phyloP scores from a whole-genome alignment of 2,113 vertebrate genomes.

The Sigmodon hispidus region DNA sequence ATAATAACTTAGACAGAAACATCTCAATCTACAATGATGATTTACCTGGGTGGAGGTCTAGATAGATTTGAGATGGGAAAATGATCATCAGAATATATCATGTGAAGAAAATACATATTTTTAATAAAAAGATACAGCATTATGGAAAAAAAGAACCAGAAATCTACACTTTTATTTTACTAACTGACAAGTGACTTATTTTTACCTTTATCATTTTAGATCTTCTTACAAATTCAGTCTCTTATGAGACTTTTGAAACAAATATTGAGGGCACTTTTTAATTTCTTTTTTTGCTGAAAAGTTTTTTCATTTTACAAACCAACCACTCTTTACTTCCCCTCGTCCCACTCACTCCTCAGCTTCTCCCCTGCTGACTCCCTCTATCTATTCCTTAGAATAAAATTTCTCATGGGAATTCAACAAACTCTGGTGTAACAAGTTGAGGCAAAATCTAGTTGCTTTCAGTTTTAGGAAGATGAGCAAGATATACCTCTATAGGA shows the following conservation, averaged over 20 bases:
- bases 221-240: slow-evolving; percentile 47
- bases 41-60: background rate
- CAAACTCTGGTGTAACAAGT: too few species aligned
- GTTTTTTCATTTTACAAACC: too few species aligned
- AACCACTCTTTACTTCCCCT: too few species aligned
- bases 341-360: too few species aligned
- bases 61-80: background rate
- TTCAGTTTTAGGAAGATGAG: too few species aligned
- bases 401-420: too few species aligned
- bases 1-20: background rate
- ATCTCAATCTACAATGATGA: background rate
- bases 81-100: background rate
- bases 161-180: background rate
- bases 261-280: slow-evolving; percentile 26
- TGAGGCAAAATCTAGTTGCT: too few species aligned
- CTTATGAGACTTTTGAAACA: background rate
- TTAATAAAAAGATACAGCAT: background rate
- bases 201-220: slow-evolving; percentile 56
- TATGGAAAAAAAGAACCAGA: too few species aligned
- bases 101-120: background rate
- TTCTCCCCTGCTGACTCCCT: too few species aligned
- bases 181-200: slow-evolving; percentile 66
- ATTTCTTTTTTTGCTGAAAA: too few species aligned
- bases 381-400: too few species aligned
- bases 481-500: too few species aligned